Base-by-base conservation (phyloP, 2,888 invertebrate species). In the Charanyca ferruginea region DNA sequence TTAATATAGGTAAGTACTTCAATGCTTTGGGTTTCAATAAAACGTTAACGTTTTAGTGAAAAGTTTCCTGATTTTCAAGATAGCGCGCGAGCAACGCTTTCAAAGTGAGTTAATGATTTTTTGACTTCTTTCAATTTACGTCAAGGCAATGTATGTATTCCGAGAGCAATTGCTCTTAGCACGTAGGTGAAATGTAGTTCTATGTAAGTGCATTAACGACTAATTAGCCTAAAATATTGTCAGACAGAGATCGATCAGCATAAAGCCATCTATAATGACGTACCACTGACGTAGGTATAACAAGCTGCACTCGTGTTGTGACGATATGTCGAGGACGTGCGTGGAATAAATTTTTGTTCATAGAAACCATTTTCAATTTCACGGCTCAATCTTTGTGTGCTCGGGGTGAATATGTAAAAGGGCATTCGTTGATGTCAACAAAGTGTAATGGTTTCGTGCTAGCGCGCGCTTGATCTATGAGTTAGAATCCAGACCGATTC, bases 331-430 rank as follows among this genome's bases (percentile, higher is more conserved):
- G 86, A 77, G 86, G 84, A 91, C 94, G 93, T 93, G 94, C 83
- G 86, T 83, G 74, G 94, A 94, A 95, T 95, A 94, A 87, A 92
- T 92, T 94, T 93, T 93, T 93, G 93, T 92, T 92, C 92, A 94
- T 94, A 91, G 93, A 91, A 94, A 93, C 92, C 92, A 94, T 94
- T 94, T 95, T 94, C 94, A 94, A 94, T 95, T 95, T 94, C 92
- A 95, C 92, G 92, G 93, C 93, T 94, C 94, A 95, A 94, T 95
- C 94, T 94, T 94, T 94, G 93, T 93, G 90, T 93, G 93, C 91
- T 91, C 91, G 93, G 93, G 92, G 93, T 93, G 94, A 94, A 95
- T 95, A 94, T 94, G 92, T 94, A 93, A 94, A 93, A 92, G 91
- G 93, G 91, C 93, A 93, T 93, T 93, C 92, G 92, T 94, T 93